Conservation (phyloP, 2,797 vertebrate genomes). For the Neomorphus geoffroyi region DNA sequence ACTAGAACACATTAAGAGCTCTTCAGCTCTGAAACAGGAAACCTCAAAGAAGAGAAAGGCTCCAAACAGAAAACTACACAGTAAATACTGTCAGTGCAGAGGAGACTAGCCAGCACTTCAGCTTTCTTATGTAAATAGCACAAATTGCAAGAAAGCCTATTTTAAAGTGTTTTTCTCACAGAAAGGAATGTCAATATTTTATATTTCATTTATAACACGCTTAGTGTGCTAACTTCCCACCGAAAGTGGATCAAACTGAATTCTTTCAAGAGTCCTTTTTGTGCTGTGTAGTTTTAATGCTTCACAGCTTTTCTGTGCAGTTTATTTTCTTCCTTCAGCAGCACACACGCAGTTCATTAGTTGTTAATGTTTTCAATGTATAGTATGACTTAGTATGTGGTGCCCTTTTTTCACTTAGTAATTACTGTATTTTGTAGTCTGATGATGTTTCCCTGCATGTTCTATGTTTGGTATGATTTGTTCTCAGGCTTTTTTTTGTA, state of each 20-base stretch:
- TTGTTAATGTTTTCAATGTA: neutral
- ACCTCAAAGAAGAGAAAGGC: neutral
- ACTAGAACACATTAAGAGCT: neutral
- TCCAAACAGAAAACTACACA: neutral
- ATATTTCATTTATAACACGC: neutral
- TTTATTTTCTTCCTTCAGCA: neutral
- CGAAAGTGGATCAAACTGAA: neutral
- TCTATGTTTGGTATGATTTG: neutral
- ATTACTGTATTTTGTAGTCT: neutral
- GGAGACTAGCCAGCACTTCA: neutral
- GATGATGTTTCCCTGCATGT: neutral
- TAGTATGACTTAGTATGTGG: neutral
- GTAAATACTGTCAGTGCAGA: neutral
- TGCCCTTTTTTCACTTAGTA: neutral
- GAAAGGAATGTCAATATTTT: neutral
- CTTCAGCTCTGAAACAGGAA: neutral
- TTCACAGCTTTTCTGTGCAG: neutral
- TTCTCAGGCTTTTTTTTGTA: neutral
- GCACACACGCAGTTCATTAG: neutral
- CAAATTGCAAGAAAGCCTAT: neutral
- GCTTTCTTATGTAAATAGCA: neutral
- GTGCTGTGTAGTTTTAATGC: neutral
- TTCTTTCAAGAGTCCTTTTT: neutral
- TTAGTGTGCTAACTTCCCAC: neutral
- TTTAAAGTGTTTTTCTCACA: neutral